A percentile compares a stretch with the other conserved stretches of the same genome.
These are phyloP conservation scores for Pelochelys cantorii DNA, from an alignment of 2,797 vertebrate species.

Conservation along the genomic window DNA sequence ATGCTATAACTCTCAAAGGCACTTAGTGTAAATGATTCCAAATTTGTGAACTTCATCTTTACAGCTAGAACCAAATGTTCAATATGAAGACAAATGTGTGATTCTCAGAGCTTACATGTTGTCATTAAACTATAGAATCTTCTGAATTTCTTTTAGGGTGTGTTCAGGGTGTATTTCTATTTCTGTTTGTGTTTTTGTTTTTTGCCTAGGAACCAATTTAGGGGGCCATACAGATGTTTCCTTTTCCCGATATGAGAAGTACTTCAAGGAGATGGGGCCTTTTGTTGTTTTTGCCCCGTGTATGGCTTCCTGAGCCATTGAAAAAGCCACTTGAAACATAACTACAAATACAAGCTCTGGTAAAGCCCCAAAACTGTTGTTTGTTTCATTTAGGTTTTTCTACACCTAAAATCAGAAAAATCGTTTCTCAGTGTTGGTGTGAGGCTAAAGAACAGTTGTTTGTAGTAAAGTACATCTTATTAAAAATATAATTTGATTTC, in stretches of 20 bases:
- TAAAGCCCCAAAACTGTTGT: not conserved
- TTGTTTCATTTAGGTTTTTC: not conserved
- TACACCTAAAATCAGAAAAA: constrained; percentile 15
- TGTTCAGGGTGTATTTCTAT: not conserved
- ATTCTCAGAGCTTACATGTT: constrained; percentile 53
- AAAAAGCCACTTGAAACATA: not conserved
- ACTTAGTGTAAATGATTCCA: constrained; percentile 34
- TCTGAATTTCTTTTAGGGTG: constrained; percentile 24
- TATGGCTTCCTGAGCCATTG: not conserved
- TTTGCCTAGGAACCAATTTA: constrained; percentile 14
- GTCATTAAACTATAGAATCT: not conserved
- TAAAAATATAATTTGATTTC: constrained; percentile 36
- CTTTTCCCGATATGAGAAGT: not conserved
- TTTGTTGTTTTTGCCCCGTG: accelerated
- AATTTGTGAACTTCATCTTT: constrained; percentile 34
- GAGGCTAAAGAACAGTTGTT: constrained; percentile 44
- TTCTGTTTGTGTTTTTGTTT: constrained; percentile 15
- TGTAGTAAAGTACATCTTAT: constrained; percentile 27
- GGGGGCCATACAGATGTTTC: not conserved
- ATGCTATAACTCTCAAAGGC: constrained; percentile 50
- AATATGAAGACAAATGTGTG: constrained; percentile 32
- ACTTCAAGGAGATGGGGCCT: not conserved
- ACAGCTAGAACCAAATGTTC: constrained; percentile 36
- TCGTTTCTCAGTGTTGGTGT: not conserved
- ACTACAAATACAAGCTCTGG: not conserved